Conservation (phyloP, 2,113 vertebrate genomes). For the Astur gentilis region DNA sequence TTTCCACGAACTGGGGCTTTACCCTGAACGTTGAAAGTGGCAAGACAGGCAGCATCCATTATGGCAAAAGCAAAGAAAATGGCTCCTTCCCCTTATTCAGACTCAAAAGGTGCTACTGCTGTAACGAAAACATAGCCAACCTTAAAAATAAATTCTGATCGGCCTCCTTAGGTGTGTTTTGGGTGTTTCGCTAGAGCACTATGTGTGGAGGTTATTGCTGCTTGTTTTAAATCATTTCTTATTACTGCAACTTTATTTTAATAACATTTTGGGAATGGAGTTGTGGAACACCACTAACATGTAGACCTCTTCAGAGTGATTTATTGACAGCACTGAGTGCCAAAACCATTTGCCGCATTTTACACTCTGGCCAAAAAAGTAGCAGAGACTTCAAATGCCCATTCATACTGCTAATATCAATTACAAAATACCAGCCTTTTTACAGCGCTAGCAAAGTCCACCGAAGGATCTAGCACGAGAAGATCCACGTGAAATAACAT, state of each 20-base stretch:
- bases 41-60: not conserved
- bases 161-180: not conserved
- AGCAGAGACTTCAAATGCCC: not conserved
- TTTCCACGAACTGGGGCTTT: not conserved
- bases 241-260: not conserved
- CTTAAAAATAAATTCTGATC: not conserved
- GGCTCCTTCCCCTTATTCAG: not conserved
- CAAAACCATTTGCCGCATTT: constrained; percentile 24
- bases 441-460: not conserved
- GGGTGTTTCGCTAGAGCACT: not conserved
- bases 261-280: not conserved
- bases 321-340: not conserved
- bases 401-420: not conserved
- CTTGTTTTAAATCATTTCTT: not conserved
- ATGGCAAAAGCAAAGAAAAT: not conserved
- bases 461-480: not conserved
- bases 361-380: not conserved
- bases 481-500: not conserved
- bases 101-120: not conserved
- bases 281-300: not conserved
- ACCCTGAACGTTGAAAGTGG: no score
- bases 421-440: not conserved
- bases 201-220: not conserved
- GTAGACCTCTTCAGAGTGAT: constrained; percentile 15
- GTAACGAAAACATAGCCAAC: accelerated